These are phyloP conservation scores for Archegozetes longisetosus DNA, from an alignment of 1,140 invertebrate genomes.

Conservation along the genomic window DNA sequence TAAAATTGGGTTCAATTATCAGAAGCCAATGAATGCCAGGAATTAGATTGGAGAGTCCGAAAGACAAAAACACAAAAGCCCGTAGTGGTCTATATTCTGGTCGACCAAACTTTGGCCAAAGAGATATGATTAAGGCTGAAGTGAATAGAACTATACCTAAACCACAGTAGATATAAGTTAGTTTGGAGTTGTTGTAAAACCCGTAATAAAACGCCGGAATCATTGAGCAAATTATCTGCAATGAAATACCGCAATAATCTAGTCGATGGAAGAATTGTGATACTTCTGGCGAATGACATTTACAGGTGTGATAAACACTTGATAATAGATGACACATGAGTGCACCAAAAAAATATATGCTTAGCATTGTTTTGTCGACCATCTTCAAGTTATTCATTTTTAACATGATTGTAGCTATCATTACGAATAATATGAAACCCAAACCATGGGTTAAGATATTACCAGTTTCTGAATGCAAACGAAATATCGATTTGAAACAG, in stretches of 20 bases:
- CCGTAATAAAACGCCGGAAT: conserved; percentile 98
- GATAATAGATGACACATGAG: conserved; percentile 93
- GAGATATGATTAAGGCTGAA: conserved; percentile 78
- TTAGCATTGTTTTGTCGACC: conserved; percentile 73
- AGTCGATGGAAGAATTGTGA: conserved; percentile 94
- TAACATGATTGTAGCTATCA: neutral
- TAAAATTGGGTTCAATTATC: conserved; percentile 27
- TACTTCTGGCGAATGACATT: conserved; percentile 84
- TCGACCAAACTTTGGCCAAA: conserved; percentile 92
- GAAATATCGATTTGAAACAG: conserved; percentile 21
- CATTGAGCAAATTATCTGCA: conserved; percentile 95
- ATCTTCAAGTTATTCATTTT: conserved; percentile 24
- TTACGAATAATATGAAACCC: conserved; percentile 21
- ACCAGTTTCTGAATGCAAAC: conserved; percentile 22
- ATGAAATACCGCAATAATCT: conserved; percentile 93
- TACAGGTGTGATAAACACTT: conserved; percentile 90
- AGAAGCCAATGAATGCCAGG: conserved; percentile 40
- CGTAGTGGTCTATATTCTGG: conserved; percentile 70
- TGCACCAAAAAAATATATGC: conserved; percentile 80
- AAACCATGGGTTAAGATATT: conserved; percentile 24
- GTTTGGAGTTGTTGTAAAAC: conserved; percentile 77
- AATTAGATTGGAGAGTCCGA: conserved; percentile 82
- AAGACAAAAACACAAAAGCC: conserved; percentile 78
- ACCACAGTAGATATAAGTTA: conserved; percentile 72
- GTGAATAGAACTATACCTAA: conserved; percentile 79